phyloP scores from a whole-genome alignment of 1,140 invertebrate species.

The Calliopsis andreniformis region DNA sequence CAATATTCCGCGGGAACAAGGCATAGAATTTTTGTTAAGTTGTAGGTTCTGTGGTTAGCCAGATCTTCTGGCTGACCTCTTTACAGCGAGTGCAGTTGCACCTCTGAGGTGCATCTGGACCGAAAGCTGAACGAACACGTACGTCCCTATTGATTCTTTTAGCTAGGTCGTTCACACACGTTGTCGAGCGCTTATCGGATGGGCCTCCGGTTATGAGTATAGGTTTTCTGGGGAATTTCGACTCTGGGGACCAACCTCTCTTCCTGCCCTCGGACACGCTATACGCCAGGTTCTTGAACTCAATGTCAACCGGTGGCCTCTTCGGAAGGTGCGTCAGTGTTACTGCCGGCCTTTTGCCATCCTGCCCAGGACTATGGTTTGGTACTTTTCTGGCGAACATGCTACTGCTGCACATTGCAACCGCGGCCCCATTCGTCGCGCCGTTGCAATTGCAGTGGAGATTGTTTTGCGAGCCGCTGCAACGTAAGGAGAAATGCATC shows the following conservation, averaged over 20 bases:
- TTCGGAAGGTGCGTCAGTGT: slow-evolving; percentile 89
- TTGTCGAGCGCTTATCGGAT: slow-evolving; percentile 39
- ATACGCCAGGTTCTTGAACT: slow-evolving; percentile 92
- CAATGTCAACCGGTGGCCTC: slow-evolving; percentile 92
- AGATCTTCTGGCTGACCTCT: slow-evolving; percentile 49
- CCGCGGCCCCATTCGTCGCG: slow-evolving; percentile 77
- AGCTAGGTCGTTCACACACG: slow-evolving; percentile 70
- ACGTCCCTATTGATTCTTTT: slow-evolving; percentile 74
- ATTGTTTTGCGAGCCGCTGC: slow-evolving; percentile 86
- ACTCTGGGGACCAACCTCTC: slow-evolving; percentile 81
- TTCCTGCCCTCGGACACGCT: slow-evolving; percentile 91
- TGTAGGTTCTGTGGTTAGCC: neutral
- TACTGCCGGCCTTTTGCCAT: slow-evolving; percentile 79
- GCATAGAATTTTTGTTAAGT: slow-evolving; percentile 9
- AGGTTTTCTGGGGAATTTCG: too few species aligned
- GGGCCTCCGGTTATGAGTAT: too few species aligned
- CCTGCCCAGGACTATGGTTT: slow-evolving; percentile 82
- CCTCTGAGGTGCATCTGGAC: slow-evolving; percentile 60
- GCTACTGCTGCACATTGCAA: slow-evolving; percentile 77
- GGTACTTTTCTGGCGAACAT: slow-evolving; percentile 85
- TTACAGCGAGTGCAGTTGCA: slow-evolving; percentile 56
- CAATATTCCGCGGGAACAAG: neutral
- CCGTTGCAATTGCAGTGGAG: slow-evolving; percentile 85
- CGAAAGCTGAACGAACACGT: slow-evolving; percentile 62
- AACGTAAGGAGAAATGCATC: slow-evolving; percentile 59